Evolutionary conservation across 2,888 invertebrate species (phyloP).

Genomic region (Andrena minutula): DNA sequence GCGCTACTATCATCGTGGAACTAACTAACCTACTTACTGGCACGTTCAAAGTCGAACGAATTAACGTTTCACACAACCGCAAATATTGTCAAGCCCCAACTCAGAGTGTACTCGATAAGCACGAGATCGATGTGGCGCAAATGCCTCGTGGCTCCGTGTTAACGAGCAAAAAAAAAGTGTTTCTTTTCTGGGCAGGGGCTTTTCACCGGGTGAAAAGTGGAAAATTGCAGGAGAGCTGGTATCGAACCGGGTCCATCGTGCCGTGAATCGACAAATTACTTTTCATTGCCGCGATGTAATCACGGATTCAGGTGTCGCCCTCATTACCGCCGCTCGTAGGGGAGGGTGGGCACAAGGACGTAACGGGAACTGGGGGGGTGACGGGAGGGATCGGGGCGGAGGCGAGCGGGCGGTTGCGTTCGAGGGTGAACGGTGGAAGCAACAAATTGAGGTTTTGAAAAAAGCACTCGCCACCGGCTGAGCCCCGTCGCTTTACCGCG

Average conservation of each 20-base stretch:
- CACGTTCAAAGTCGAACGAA: constrained; percentile 8
- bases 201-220: constrained; percentile 71
- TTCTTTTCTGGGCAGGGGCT: constrained; percentile 41
- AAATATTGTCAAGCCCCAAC: background rate
- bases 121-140: constrained; percentile 47
- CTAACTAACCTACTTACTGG: background rate
- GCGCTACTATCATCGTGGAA: background rate
- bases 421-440: constrained; percentile 65
- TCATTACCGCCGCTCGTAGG: constrained; percentile 74
- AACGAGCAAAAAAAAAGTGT: constrained; percentile 40
- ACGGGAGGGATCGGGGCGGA: too few relatives aligned
- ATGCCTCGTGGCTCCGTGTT: constrained; percentile 34
- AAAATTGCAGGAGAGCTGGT: constrained; percentile 68
- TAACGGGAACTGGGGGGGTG: constrained; percentile 40
- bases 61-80: constrained; percentile 13
- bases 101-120: constrained; percentile 24
- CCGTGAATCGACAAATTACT: constrained; percentile 77
- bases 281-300: constrained; percentile 78
- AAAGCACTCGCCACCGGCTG: constrained; percentile 67
- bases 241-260: constrained; percentile 74
- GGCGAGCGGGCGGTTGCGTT: constrained; percentile 55
- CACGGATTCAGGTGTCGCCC: constrained; percentile 78
- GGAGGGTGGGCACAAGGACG: constrained; percentile 63
- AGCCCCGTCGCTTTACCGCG: constrained; percentile 73
- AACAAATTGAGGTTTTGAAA: constrained; percentile 80